Conservation (phyloP, 2,888 invertebrate genomes). For the Uloborus plumipes region DNA sequence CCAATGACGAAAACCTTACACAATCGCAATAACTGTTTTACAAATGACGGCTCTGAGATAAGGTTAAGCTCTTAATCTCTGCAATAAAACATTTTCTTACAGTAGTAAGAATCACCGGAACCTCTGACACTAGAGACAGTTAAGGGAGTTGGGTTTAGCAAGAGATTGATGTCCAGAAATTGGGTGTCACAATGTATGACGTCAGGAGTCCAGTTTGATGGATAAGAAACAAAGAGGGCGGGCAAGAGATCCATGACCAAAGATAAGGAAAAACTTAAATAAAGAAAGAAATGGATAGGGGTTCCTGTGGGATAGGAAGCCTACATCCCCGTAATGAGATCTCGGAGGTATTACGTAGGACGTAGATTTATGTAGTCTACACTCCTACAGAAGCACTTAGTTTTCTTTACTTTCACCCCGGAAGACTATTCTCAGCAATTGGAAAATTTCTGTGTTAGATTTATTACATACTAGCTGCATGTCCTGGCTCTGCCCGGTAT, state of each 20-base stretch:
- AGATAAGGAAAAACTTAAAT: conserved; percentile 8
- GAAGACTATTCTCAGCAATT: too few species aligned
- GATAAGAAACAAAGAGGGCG: conserved; percentile 35
- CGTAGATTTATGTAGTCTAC: conserved; percentile 56
- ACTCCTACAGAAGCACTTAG: conserved; percentile 23
- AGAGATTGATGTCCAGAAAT: conserved; percentile 37
- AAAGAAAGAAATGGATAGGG: conserved; percentile 20
- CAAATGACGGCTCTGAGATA: too few species aligned
- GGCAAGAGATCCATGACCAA: conserved; percentile 3
- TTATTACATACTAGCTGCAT: too few species aligned
- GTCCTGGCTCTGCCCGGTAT: too few species aligned
- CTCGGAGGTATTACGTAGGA: conserved; percentile 44
- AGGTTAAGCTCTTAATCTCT: too few species aligned
- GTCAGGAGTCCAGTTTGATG: conserved; percentile 45
- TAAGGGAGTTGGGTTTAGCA: neutral
- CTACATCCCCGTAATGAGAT: conserved; percentile 57
- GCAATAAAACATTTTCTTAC: too few species aligned
- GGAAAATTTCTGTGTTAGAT: too few species aligned
- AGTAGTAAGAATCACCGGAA: too few species aligned
- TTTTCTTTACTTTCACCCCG: neutral
- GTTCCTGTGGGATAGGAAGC: conserved; percentile 22
- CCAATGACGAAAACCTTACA: too few species aligned
- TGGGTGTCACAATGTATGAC: conserved; percentile 40
- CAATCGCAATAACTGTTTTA: too few species aligned
- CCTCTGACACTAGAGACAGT: too few species aligned